These are phyloP conservation scores for Acleris literana DNA, from an alignment of 2,888 invertebrate genomes.

Conservation along the genomic window DNA sequence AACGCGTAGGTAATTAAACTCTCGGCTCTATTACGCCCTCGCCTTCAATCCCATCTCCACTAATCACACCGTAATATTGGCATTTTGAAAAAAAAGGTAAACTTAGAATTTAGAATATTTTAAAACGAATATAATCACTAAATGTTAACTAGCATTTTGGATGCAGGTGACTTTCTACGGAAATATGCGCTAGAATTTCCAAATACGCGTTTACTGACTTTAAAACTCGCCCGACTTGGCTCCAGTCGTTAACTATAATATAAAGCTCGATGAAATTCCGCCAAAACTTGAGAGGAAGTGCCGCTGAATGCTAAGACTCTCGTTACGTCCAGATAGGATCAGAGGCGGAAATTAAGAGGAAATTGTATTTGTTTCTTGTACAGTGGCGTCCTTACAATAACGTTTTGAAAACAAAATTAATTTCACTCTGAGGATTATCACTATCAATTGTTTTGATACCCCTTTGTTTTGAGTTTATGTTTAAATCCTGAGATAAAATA, in stretches of 20 bases:
- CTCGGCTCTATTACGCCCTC: no score
- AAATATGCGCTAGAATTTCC: slow-evolving; percentile 4
- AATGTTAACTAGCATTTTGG: background rate
- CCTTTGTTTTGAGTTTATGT: slow-evolving; percentile 6
- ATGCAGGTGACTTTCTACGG: background rate
- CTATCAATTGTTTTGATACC: slow-evolving; percentile 4
- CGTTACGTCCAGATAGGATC: slow-evolving; percentile 76
- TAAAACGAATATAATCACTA: no score
- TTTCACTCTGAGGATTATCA: slow-evolving; percentile 16
- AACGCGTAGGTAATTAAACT: no score
- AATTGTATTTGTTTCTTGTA: slow-evolving; percentile 81
- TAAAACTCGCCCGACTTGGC: slow-evolving; percentile 9
- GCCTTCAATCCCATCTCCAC: no score
- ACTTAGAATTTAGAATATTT: no score
- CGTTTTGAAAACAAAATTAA: slow-evolving; percentile 33
- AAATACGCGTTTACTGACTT: slow-evolving; percentile 1
- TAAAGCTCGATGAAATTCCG: slow-evolving; percentile 58
- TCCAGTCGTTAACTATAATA: slow-evolving; percentile 28
- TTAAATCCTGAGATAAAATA: background rate
- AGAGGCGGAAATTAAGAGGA: slow-evolving; percentile 77
- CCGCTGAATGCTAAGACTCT: slow-evolving; percentile 69
- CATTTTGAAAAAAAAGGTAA: no score
- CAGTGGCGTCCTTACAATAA: slow-evolving; percentile 67
- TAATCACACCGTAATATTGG: no score
- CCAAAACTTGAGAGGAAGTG: slow-evolving; percentile 61